Percentiles rank a stretch among this genome's conserved stretches.
Conservation (phyloP, 1,140 invertebrate species). For the Tachypleus tridentatus region DNA sequence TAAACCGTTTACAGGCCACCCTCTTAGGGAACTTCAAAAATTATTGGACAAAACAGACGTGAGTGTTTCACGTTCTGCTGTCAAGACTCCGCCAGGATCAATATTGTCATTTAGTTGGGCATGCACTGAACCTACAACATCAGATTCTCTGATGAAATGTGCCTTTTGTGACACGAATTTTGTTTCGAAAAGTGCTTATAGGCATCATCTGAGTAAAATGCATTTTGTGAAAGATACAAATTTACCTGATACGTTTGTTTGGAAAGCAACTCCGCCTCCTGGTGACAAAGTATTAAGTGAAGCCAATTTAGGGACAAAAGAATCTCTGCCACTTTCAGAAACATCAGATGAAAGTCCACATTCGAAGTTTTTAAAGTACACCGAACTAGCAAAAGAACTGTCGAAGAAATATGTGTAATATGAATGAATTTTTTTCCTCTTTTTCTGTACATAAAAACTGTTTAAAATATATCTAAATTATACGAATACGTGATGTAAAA, state of each 20-base stretch:
- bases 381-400: conserved; percentile 87
- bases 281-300: conserved; percentile 28
- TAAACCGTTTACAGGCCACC: conserved; percentile 31
- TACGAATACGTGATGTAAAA: conserved; percentile 5
- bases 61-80: conserved; percentile 31
- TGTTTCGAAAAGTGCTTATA: conserved; percentile 89
- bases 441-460: neutral
- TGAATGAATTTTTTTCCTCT: neutral
- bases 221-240: conserved; percentile 90
- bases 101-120: conserved; percentile 87
- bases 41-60: conserved; percentile 88
- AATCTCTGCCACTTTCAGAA: conserved; percentile 8
- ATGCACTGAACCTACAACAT: conserved; percentile 74
- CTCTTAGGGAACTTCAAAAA: conserved; percentile 82
- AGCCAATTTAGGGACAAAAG: conserved; percentile 12
- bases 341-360: conserved; percentile 61
- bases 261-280: neutral
- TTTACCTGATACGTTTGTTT: conserved; percentile 45
- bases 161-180: conserved; percentile 93
- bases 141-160: conserved; percentile 74
- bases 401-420: conserved; percentile 67
- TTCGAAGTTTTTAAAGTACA: conserved; percentile 94
- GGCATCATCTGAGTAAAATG: conserved; percentile 92
- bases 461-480: conserved; percentile 3
- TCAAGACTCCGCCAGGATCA: conserved; percentile 49